phyloP scores from a whole-genome alignment of 37 sponge, comb jelly and placozoan species.

The Halichondria panicea region DNA sequence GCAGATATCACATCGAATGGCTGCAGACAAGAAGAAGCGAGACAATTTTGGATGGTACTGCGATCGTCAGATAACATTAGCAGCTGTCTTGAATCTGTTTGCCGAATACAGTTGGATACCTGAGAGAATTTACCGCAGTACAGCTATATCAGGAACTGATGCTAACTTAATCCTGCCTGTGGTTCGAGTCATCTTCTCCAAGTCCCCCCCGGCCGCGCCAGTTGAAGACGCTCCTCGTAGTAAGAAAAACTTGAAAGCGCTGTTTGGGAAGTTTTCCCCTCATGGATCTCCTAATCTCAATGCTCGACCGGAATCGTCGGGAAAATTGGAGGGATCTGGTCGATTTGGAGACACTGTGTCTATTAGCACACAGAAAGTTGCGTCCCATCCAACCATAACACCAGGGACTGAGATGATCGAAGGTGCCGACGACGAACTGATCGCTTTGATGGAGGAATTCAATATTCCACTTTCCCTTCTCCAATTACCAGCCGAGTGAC shows the following conservation, averaged over 20 bases:
- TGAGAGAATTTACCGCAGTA: constrained; percentile 60
- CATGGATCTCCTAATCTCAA: not conserved
- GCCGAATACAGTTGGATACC: constrained; percentile 58
- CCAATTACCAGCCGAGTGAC: constrained; percentile 8
- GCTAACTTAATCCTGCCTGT: constrained; percentile 29
- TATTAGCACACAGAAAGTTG: not conserved
- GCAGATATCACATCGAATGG: constrained; percentile 35
- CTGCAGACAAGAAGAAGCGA: constrained; percentile 52
- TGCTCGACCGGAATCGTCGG: constrained; percentile 4
- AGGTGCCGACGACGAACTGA: constrained; percentile 70
- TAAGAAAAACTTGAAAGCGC: too few species aligned
- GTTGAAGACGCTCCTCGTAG: not conserved
- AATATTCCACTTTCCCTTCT: constrained; percentile 67
- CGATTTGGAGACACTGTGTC: not conserved
- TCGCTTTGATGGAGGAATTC: constrained; percentile 76
- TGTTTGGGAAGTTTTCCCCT: too few species aligned
- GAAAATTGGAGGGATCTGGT: constrained; percentile 6
- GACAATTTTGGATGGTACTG: constrained; percentile 81
- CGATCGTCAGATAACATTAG: constrained; percentile 48
- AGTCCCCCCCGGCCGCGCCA: constrained; percentile 5
- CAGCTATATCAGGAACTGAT: constrained; percentile 29
- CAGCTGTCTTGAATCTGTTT: constrained; percentile 57
- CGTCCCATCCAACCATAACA: not conserved
- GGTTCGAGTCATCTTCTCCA: constrained; percentile 62
- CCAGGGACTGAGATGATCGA: constrained; percentile 35